Percentiles rank a stretch among this genome's conserved stretches.
phyloP scores from a whole-genome alignment of 2,797 vertebrate species.

The Acipenser oxyrinchus region DNA sequence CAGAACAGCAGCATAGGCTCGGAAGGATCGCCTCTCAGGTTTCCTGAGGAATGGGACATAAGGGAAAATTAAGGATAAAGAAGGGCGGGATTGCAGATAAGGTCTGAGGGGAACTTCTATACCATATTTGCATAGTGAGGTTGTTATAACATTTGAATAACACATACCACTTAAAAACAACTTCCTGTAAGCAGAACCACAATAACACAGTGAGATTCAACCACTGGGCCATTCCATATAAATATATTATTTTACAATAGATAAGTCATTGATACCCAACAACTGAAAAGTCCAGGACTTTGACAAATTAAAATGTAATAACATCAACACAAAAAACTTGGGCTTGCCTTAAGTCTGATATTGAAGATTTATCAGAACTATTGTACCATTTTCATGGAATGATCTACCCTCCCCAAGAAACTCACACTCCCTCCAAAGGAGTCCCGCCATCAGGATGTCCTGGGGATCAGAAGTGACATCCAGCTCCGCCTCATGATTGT shows the following conservation, averaged over 20 bases:
- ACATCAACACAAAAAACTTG: too few species aligned
- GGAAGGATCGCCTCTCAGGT: constrained; percentile 86
- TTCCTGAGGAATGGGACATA: constrained; percentile 58
- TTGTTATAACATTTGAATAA: too few species aligned
- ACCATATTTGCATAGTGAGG: not conserved
- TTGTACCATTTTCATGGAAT: too few species aligned
- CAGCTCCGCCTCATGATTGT: constrained; percentile 89
- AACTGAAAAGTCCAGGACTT: too few species aligned
- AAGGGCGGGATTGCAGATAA: constrained; percentile 8
- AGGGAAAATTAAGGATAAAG: not conserved
- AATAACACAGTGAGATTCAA: too few species aligned
- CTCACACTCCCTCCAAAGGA: constrained; percentile 84
- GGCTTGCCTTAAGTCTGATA: not conserved
- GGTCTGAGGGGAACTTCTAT: not conserved
- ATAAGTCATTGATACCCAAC: too few species aligned
- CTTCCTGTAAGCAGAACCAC: too few species aligned
- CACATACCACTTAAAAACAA: too few species aligned
- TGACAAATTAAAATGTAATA: too few species aligned
- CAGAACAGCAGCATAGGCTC: constrained; percentile 90
- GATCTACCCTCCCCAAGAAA: constrained; percentile 21
- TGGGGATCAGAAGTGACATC: constrained; percentile 85
- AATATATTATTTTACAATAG: too few species aligned
- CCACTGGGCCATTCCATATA: too few species aligned
- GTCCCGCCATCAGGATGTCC: constrained; percentile 95
- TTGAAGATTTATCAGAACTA: not conserved